Percentiles rank a stretch among this genome's conserved stretches.
These are phyloP conservation scores for Thaleichthys pacificus DNA, from an alignment of 2,797 vertebrate genomes.

Conservation along the genomic window DNA sequence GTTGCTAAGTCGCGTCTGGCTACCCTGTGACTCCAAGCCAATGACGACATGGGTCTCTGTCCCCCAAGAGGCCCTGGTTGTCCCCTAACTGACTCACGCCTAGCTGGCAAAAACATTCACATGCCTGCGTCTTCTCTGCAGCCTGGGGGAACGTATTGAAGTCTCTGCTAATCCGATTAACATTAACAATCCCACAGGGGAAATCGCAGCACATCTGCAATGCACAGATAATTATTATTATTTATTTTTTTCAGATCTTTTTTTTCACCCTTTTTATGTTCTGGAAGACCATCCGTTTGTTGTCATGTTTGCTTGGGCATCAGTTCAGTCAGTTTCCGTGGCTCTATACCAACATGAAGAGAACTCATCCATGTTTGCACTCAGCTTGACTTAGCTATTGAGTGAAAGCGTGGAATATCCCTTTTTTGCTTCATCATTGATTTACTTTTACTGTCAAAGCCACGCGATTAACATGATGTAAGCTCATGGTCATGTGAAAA, in stretches of 20 bases:
- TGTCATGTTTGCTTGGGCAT: conserved; percentile 18
- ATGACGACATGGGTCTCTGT: conserved; percentile 44
- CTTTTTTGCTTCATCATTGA: too few relatives aligned
- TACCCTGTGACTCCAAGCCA: conserved; percentile 17
- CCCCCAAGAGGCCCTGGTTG: conserved; percentile 35
- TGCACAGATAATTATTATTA: conserved; percentile 71
- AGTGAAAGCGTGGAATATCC: too few relatives aligned
- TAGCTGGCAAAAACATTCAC: conserved; percentile 61
- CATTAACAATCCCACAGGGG: conserved; percentile 72
- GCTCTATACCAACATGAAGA: conserved; percentile 10
- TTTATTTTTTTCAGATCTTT: conserved; percentile 65
- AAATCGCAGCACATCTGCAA: conserved; percentile 75
- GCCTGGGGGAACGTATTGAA: conserved; percentile 73
- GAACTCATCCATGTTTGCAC: too few relatives aligned
- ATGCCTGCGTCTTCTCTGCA: conserved; percentile 53
- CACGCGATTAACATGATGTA: too few relatives aligned
- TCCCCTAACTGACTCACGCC: conserved; percentile 63
- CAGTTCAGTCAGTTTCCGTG: conserved; percentile 31
- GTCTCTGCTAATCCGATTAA: conserved; percentile 79
- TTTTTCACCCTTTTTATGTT: conserved; percentile 25
- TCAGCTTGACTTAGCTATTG: too few relatives aligned
- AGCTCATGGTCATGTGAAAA: too few relatives aligned
- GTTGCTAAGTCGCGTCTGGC: conserved; percentile 26
- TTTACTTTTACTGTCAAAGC: too few relatives aligned
- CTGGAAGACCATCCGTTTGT: conserved; percentile 47